Percentiles rank a stretch among this genome's conserved stretches.
These are phyloP conservation scores for Nylanderia fulva DNA, from an alignment of 1,140 invertebrate genomes.

Conservation along the genomic window DNA sequence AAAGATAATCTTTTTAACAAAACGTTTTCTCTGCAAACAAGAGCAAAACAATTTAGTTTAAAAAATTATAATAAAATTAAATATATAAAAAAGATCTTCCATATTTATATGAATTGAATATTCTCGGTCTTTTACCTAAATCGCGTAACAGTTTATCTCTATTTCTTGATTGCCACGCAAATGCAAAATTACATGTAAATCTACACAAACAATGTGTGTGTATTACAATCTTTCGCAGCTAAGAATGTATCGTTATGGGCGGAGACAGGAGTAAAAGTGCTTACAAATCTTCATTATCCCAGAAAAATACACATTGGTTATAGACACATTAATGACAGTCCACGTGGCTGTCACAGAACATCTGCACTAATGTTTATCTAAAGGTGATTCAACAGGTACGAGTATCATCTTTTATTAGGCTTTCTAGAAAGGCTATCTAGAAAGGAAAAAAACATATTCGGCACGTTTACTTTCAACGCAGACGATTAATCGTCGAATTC, in stretches of 20 bases:
- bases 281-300: conserved; percentile 56
- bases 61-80: background rate
- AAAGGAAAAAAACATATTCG: conserved; percentile 35
- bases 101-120: background rate
- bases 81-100: conserved; percentile 3
- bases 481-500: conserved; percentile 79
- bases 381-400: conserved; percentile 51
- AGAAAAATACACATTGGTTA: conserved; percentile 41
- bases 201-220: conserved; percentile 17
- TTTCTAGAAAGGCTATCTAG: conserved; percentile 49
- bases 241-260: conserved; percentile 48
- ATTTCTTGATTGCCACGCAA: background rate
- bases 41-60: background rate
- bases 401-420: conserved; percentile 27
- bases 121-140: background rate
- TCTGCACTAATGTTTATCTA: conserved; percentile 28
- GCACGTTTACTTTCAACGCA: conserved; percentile 49
- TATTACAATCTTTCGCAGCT: conserved; percentile 51
- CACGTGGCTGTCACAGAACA: background rate
- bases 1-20: background rate
- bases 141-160: background rate
- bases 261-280: conserved; percentile 70
- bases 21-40: conserved; percentile 16
- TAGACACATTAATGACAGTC: conserved; percentile 27
- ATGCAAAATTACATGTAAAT: conserved; percentile 42